Percentiles rank a stretch among this genome's conserved stretches.
Conservation (phyloP, 2,888 invertebrate genomes). For the Chymomyza amoena region DNA sequence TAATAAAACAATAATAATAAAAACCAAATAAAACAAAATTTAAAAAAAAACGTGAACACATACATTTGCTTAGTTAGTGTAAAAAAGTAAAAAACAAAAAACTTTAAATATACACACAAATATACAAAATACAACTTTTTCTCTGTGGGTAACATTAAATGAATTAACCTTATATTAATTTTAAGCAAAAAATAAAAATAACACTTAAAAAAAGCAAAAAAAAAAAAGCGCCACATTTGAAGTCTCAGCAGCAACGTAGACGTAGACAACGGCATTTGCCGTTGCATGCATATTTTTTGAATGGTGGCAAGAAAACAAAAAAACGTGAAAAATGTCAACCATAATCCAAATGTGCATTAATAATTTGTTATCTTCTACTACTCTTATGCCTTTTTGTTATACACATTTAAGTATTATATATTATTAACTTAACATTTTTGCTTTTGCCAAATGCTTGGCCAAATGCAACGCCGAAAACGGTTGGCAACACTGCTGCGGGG, state of each 20-base stretch:
- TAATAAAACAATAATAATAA: constrained; percentile 1
- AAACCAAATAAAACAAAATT: neutral
- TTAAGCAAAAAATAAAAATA: neutral
- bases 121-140: constrained; percentile 13
- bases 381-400: neutral
- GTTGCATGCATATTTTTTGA: neutral
- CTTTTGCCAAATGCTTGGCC: neutral
- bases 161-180: neutral
- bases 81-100: constrained; percentile 26
- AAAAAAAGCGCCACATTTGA: neutral
- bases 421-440: neutral
- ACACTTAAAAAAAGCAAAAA: neutral
- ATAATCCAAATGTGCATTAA: neutral
- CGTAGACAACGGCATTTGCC: neutral
- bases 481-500: constrained; percentile 2
- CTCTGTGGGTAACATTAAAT: constrained; percentile 2
- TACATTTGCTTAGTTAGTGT: constrained; percentile 20
- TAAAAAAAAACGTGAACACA: constrained; percentile 6
- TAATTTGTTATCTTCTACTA: neutral
- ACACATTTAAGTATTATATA: neutral
- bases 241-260: neutral
- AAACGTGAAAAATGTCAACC: neutral
- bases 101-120: constrained; percentile 35
- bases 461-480: neutral
- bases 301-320: neutral